Evolutionary conservation across 2,797 vertebrate species (phyloP), one percentile per base, ranked within the genome.

Genomic region (Borostomias antarcticus): DNA sequence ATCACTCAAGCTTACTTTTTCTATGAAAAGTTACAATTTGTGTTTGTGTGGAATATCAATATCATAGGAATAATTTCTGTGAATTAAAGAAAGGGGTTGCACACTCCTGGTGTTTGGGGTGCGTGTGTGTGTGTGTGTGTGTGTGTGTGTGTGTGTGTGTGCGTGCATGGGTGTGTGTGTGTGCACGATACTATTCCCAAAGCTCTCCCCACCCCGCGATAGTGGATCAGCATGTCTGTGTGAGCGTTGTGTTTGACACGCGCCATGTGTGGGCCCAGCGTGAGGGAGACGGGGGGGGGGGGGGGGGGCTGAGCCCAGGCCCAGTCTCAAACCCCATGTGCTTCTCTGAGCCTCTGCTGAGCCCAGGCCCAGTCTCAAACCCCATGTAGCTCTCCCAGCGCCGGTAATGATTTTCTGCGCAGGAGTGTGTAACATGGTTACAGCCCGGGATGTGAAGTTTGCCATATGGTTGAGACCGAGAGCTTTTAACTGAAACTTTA

Each of bases 231-330:
- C 84, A 91, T 90, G 90, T 92, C 89, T 85, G 83, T 83, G 88
- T 74, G 82, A 85, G 80, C 78, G 91, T 90, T 92, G 91, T 91
- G 88, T 93, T 93, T 94, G 92, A 93, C 93, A 93, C 89, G 90
- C 79, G 59, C 70, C 73, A 68, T 85, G 81, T 88, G 83, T 82
- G 83, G 84, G 73, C 80, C 64, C 67, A 40, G 70, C 3, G 6
- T 68, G 75, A n/a, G n/a, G n/a, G n/a, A n/a, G n/a, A n/a, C n/a
- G n/a, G n/a, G n/a, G n/a, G n/a, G n/a, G n/a, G n/a, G n/a, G n/a
- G n/a, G n/a, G n/a, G n/a, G n/a, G n/a, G n/a, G n/a, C n/a, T n/a
- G n/a, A n/a, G n/a, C n/a, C n/a, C n/a, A n/a, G n/a, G n/a, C n/a
- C n/a, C n/a, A n/a, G n/a, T n/a, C n/a, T n/a, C n/a, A n/a, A n/a